These are phyloP conservation scores for Bufo bufo DNA, from an alignment of 2,113 vertebrate species.

Conservation along the genomic window DNA sequence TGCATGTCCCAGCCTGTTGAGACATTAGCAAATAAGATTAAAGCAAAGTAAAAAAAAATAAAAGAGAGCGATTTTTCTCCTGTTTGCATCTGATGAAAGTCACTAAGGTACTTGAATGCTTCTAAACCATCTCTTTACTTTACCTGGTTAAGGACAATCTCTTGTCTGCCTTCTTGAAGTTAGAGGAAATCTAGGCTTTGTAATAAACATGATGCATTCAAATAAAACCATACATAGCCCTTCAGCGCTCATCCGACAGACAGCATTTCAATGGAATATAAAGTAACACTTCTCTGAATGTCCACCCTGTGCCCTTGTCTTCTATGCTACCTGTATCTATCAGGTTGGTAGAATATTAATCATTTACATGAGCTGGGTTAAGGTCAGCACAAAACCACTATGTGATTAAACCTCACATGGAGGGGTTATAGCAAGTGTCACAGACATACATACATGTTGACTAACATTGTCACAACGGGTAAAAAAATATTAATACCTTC, in stretches of 20 bases:
- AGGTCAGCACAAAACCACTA: not conserved
- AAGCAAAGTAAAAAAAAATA: slow-evolving; percentile 95
- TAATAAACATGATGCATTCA: slow-evolving; percentile 74
- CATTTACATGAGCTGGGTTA: not conserved
- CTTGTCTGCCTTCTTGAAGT: slow-evolving; percentile 71
- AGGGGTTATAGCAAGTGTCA: not conserved
- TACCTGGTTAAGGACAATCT: slow-evolving; percentile 77
- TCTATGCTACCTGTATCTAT: not conserved
- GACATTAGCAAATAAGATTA: slow-evolving; percentile 99
- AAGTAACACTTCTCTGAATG: slow-evolving; percentile 32
- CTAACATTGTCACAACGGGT: not conserved
- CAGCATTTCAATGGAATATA: slow-evolving; percentile 60
- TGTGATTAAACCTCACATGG: not conserved
- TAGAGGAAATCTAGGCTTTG: slow-evolving; percentile 67
- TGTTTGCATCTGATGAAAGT: slow-evolving; percentile 89
- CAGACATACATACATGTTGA: not conserved
- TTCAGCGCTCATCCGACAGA: slow-evolving; percentile 63
- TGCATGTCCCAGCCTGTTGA: slow-evolving; percentile 98
- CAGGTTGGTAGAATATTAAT: not conserved
- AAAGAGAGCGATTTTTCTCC: slow-evolving; percentile 84
- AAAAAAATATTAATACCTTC: too few relatives aligned
- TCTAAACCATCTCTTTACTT: slow-evolving; percentile 82
- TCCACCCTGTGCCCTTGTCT: not conserved
- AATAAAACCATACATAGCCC: slow-evolving; percentile 70
- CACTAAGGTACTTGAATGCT: slow-evolving; percentile 78